Base-by-base conservation (phyloP, 1,140 invertebrate species). In the Trypoxylus dichotomus region DNA sequence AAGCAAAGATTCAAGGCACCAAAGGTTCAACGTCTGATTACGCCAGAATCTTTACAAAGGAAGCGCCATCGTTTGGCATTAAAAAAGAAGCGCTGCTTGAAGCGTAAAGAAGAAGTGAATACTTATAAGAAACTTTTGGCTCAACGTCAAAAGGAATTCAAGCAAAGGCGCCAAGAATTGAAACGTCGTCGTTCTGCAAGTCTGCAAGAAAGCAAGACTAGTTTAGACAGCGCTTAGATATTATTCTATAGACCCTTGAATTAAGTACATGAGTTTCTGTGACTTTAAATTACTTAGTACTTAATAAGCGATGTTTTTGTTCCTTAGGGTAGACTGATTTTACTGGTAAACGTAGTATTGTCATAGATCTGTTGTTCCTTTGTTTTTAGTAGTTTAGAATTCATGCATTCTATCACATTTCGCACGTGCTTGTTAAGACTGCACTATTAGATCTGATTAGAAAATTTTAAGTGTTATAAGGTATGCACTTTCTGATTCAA, bases 91-190 rank as follows among this genome's bases (percentile, higher is more conserved):
- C 90, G 94, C 78, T 89, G 89, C 19, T 85, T 91, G 81, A 92
- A 92, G 82, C 87, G 91, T 54, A 93, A 93, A 81, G 93, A 95
- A 79, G 87, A 94, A 79, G 91, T 91, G 27, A 91, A 93, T 3
- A 93, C 94, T 71, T 97, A 96, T 84, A 93, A 93, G 21, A 95
- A 95, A 83, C 84, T 96, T 54, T 85, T 96, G 79, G 93, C 94
- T 58, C 91, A 94, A 83, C 88, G 94, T 75, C 91, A 94, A 79
- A 96, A 96, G 87, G 95, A 95, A 63, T 76, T 71, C 0, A 79
- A 80, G 42, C 76, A 76, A 60, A 32, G 42, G 8, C 58, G 75
- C 19, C 75, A 79, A 75, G 80, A 81, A 41, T 32, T 79, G 41
- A 81, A 81, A 63, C 75, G 80, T 25, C 77, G 78, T 11, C 73